Conservation (phyloP, 2,888 invertebrate genomes). For the Eristalis pertinax region DNA sequence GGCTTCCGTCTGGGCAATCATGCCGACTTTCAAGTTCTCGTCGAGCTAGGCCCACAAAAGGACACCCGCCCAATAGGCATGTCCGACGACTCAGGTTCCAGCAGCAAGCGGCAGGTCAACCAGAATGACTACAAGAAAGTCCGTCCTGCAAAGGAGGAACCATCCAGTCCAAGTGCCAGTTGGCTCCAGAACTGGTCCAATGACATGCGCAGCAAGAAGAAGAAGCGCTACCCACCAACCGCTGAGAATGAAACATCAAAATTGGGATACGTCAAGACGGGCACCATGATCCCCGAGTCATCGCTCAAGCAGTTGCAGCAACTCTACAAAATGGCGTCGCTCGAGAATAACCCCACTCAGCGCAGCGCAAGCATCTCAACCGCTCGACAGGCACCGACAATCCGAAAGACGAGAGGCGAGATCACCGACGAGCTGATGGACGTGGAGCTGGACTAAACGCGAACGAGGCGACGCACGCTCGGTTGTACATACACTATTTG, state of each 20-base stretch:
- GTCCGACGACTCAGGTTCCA: constrained; percentile 75
- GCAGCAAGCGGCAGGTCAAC: constrained; percentile 79
- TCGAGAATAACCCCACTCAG: constrained; percentile 44
- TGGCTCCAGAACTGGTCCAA: constrained; percentile 83
- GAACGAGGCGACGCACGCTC: neutral
- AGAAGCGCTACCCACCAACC: constrained; percentile 28
- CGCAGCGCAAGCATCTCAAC: constrained; percentile 57
- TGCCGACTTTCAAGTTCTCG: constrained; percentile 89
- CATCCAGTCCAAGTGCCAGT: constrained; percentile 28
- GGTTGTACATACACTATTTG: constrained; percentile 50
- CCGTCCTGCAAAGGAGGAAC: constrained; percentile 14
- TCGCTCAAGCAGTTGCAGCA: constrained; percentile 79
- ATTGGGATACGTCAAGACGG: constrained; percentile 72
- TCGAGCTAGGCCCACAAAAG: constrained; percentile 90
- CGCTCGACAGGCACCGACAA: constrained; percentile 59
- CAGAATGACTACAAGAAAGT: constrained; percentile 73
- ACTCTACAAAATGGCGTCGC: constrained; percentile 79
- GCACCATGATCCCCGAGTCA: constrained; percentile 81
- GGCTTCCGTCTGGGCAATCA: constrained; percentile 91
- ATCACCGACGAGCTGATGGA: constrained; percentile 84
- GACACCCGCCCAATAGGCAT: constrained; percentile 87
- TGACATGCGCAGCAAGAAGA: constrained; percentile 80
- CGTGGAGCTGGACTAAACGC: constrained; percentile 76
- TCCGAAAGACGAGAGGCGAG: constrained; percentile 81
- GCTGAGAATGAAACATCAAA: constrained; percentile 67